Evolutionary conservation across 2,888 invertebrate species (phyloP), one percentile per base, ranked within the genome.

Genomic region (Eristalis tenax): DNA sequence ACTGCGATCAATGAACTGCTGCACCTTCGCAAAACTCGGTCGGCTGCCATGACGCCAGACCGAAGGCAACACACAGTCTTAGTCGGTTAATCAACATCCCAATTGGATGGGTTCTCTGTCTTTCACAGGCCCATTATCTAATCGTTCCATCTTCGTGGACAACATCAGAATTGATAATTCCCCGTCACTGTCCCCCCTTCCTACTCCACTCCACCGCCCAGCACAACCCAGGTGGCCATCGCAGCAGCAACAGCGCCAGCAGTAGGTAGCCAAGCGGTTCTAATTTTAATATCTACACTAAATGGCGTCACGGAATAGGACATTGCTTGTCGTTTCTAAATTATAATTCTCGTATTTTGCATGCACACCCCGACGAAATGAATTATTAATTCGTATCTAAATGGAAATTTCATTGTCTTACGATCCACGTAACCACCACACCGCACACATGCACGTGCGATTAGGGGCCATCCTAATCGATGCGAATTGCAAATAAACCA

Each of bases 161-260:
- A 66, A 68, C 76, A 73, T 80, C 73, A 74, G 80, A 80, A 80
- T 80, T 80, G 73, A 80, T 80, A 73, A 80, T 79, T 73, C 18
- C 11, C 15, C 26, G 22, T 15, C 15, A 10, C 23, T 38, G 68
- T 65, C 59, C 61, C 66, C 40, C 40, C n/a, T n/a, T n/a, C n/a
- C n/a, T n/a, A n/a, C n/a, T n/a, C 18, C 13, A 4, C 28, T 1
- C 4, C 13, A n/a, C 15, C 26, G 0, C 11, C 4, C 26, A 23
- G 23, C 59, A 15, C 15, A 23, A 4, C 28, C 32, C 32, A 32
- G 32, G 32, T 32, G 32, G 32, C 32, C 23, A 32, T 4, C 32
- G 22, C 38, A 38, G n/a, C 64, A 18, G 22, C 22, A 35, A 32
- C 11, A 18, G 15, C 64, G 35, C 40, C 15, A 11, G 22, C 15